Base-by-base conservation (phyloP, 2,113 vertebrate species). In the Dissostichus mawsoni region DNA sequence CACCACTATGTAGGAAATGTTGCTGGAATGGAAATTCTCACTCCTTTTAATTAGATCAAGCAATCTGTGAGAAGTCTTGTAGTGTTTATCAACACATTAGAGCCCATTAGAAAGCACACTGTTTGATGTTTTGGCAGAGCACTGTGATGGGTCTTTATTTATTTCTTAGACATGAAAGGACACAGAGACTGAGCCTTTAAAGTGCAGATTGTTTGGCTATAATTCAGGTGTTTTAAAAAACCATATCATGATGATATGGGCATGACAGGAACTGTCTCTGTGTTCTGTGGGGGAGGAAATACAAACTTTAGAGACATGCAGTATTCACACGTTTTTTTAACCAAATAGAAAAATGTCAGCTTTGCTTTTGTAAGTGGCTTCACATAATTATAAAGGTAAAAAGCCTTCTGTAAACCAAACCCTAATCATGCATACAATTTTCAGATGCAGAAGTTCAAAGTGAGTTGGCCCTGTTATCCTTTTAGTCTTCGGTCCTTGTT, bases 21-120 rank as follows among this genome's bases (percentile, higher is more conserved):
- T 87, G 79, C 83, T 83, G 65, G 1, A 85, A 77, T 78, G 53
- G 45, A 82, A 85, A 87, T 85, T 85, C 59, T 78, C 73, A 52
- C 84, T 82, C 58, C 65, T 82, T 81, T 83, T 91, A 91, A 92
- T 92, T 89, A 91, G 89, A 90, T 91, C 66, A 87, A 87, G 78
- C 66, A 89, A 83, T 87, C 81, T 64, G 76, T 69, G 45, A 74
- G 68, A 83, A 65, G 77, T 88, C 82, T 84, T 86, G 81, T 88
- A 82, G 74, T 88, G 88, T 91, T 91, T 87, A 85, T 85, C 75
- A 70, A 80, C 69, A 76, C 82, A 90, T 90, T 89, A 90, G 72
- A 83, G 76, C 73, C 76, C 67, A 92, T 92, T 92, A 91, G 83
- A 81, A 79, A 78, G 78, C 65, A 81, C 44, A 74, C 75, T 72